A percentile compares a stretch with the other conserved stretches of the same genome.
Evolutionary conservation across 2,113 vertebrate species (phyloP).

Genomic region (Hippolais icterina): DNA sequence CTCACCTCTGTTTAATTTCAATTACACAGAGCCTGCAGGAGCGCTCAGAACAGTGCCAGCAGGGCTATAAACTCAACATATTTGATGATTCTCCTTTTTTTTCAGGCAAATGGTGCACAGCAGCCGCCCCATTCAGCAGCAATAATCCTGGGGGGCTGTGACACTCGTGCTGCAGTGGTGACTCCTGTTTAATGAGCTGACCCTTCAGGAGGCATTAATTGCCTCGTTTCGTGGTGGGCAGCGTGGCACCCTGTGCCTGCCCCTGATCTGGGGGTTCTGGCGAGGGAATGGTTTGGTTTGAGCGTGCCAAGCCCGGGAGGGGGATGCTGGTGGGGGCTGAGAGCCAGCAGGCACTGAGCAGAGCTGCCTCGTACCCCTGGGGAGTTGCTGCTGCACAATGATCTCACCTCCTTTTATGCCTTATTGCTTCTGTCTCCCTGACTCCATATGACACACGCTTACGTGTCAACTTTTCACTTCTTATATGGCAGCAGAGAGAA

Average conservation of each 20-base stretch:
- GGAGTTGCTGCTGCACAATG: slow-evolving; percentile 2
- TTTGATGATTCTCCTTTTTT: background rate
- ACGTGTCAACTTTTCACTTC: slow-evolving; percentile 51
- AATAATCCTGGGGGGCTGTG: background rate
- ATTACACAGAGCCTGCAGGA: background rate
- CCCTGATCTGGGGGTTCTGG: background rate
- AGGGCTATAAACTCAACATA: background rate
- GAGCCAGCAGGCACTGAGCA: background rate
- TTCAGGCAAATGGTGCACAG: background rate
- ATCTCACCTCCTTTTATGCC: slow-evolving; percentile 65
- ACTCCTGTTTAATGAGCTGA: background rate
- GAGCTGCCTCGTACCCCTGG: background rate
- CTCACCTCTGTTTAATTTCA: background rate
- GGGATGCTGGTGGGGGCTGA: background rate
- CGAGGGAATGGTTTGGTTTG: background rate
- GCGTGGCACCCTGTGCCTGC: background rate
- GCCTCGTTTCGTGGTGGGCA: fast-evolving
- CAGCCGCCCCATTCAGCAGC: background rate
- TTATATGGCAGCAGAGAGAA: slow-evolving; percentile 11
- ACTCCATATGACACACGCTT: slow-evolving; percentile 38
- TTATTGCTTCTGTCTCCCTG: slow-evolving; percentile 65
- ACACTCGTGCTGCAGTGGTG: fast-evolving
- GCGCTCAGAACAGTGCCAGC: background rate
- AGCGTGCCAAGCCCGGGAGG: fast-evolving
- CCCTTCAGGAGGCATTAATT: background rate